Base-by-base conservation (phyloP, 1,140 invertebrate genomes). In the Calycopis cecrops region DNA sequence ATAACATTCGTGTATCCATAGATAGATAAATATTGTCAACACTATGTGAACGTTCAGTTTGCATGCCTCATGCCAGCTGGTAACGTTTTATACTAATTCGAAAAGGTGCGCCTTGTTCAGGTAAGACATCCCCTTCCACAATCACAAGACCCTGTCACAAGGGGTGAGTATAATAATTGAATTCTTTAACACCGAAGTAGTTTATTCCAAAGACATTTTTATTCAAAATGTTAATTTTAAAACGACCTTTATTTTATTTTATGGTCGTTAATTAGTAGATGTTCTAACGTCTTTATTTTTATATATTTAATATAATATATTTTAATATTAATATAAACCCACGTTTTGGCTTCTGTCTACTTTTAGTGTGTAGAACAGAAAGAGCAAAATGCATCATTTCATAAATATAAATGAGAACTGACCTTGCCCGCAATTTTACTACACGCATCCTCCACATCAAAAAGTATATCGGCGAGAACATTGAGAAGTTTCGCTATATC, bases 391-490 rank as follows among this genome's bases (percentile, higher is more conserved):
- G 21, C 21, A 28, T 28, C 2, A 28, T 28, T 28, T 28, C 21
- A 28, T 28, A 28, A 28, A 28, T 28, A 28, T 28, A 28, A 28
- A 28, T 28, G 21, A 11, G 47, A 56, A 82, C 82, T 81, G 76
- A 85, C 82, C 82, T 87, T 84, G 69, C 80, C 70, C 56, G 69
- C 63, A 38, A 80, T 67, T 59, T 69, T 68, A 59, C 62, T 75
- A 66, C 73, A 79, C 40, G 76, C 73, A 61, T 68, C 76, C 60
- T 88, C 87, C 38, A 81, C 76, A 71, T 86, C 79, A 62, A 88
- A 88, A 61, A 88, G 71, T 44, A 85, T 73, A 55, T 88, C 87
- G 34, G 84, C 86, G 16, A 88, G 60, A 7, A 80, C 73, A 35
- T 71, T 65, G 40, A 88, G 69, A 6, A 88, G 69, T 71, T 86